Conservation (phyloP, 2,888 invertebrate genomes). For the Lepeophtheirus nordmannii region DNA sequence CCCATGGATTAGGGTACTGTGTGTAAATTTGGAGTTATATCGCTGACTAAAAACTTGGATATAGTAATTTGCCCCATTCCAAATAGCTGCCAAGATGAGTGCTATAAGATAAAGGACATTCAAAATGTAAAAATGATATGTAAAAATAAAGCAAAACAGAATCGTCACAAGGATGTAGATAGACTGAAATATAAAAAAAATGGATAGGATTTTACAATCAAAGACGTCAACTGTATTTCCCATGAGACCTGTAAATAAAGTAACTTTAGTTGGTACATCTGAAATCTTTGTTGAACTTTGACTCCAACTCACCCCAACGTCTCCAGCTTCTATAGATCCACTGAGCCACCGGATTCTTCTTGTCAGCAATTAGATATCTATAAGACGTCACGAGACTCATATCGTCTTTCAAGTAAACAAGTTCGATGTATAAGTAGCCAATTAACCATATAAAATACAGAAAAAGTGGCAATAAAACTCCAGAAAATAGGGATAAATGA, state of each 20-base stretch:
- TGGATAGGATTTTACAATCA: not conserved
- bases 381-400: too few relatives aligned
- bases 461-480: too few relatives aligned
- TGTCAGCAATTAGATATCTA: too few relatives aligned
- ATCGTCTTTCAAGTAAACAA: too few relatives aligned
- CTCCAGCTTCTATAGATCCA: too few relatives aligned
- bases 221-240: not conserved
- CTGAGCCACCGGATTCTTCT: too few relatives aligned
- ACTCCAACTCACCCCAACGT: too few relatives aligned
- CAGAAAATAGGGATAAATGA: too few relatives aligned
- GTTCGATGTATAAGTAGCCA: too few relatives aligned
- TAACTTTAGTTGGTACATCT: too few relatives aligned
- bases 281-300: too few relatives aligned
- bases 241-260: not conserved
- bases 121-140: not conserved
- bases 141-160: not conserved
- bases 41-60: constrained; percentile 3
- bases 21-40: not conserved
- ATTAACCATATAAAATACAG: too few relatives aligned
- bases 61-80: constrained; percentile 1
- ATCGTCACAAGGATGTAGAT: not conserved
- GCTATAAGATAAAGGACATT: not conserved
- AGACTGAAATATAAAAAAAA: not conserved
- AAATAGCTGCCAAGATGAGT: not conserved
- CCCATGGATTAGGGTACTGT: not conserved